phyloP scores from a whole-genome alignment of 2,113 vertebrate species.

The Etheostoma spectabile region DNA sequence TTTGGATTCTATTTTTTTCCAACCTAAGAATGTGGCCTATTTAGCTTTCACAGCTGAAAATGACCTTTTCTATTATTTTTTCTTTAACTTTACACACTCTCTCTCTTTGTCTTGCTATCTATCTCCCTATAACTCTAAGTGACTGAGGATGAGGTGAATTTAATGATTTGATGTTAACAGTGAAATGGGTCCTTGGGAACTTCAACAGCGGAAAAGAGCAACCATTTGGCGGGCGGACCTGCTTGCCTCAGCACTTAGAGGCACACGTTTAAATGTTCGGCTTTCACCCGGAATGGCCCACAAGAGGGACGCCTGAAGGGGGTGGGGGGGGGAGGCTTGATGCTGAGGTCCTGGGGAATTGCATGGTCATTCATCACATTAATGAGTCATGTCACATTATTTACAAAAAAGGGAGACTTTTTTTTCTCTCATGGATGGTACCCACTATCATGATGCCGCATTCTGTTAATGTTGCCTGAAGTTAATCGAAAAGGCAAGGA shows the following conservation, averaged over 20 bases:
- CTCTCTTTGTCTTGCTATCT: conserved; percentile 32
- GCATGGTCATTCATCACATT: conserved; percentile 77
- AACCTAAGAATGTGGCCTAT: conserved; percentile 49
- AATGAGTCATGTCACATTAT: conserved; percentile 80
- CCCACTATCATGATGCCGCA: conserved; percentile 43
- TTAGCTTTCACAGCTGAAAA: conserved; percentile 38
- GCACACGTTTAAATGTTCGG: conserved; percentile 67
- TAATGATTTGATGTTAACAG: conserved; percentile 80
- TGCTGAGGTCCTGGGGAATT: conserved; percentile 58
- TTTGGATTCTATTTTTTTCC: conserved; percentile 58
- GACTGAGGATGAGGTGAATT: conserved; percentile 64
- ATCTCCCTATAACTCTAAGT: conserved; percentile 53
- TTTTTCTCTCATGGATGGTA: conserved; percentile 29
- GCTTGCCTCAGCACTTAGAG: conserved; percentile 81
- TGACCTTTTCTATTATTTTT: conserved; percentile 31
- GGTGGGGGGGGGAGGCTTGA: conserved; percentile 12
- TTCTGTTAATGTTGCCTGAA: conserved; percentile 54
- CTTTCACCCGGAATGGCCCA: conserved; percentile 71
- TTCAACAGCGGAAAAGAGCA: conserved; percentile 64
- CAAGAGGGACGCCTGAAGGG: conserved; percentile 54
- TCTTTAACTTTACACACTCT: conserved; percentile 29
- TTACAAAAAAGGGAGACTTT: conserved; percentile 62
- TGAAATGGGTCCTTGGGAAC: conserved; percentile 70
- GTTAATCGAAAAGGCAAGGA: conserved; percentile 51
- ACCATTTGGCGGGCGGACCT: conserved; percentile 67